These are phyloP conservation scores for Idaea dimidiata DNA, from an alignment of 2,888 invertebrate genomes.

Conservation along the genomic window DNA sequence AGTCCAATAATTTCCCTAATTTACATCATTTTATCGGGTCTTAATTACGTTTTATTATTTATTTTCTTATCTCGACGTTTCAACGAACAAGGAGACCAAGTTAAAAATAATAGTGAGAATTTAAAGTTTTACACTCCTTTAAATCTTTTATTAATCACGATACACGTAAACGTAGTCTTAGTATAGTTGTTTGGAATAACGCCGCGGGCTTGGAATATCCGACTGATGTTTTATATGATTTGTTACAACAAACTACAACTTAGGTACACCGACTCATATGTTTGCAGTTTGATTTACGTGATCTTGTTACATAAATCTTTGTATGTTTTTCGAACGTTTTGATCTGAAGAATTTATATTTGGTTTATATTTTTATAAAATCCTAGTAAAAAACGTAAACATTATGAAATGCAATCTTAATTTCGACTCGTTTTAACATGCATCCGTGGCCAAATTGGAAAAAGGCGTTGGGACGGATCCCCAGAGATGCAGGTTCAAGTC, in stretches of 20 bases:
- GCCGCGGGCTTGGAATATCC: background rate
- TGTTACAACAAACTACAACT: background rate
- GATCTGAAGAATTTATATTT: background rate
- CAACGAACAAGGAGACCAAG: no score
- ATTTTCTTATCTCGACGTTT: no score
- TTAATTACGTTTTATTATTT: no score
- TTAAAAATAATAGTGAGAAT: no score
- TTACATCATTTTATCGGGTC: no score
- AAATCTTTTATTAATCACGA: background rate
- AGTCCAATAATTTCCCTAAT: no score
- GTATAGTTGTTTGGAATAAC: background rate
- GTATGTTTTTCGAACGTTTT: background rate
- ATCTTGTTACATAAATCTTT: background rate
- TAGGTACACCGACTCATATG: background rate
- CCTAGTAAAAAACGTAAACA: no score
- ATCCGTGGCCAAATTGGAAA: no score
- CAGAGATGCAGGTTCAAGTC: no score
- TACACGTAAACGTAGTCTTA: background rate
- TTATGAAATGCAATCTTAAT: no score
- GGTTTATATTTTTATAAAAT: background rate
- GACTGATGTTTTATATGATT: background rate
- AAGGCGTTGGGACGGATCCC: no score
- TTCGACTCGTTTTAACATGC: no score
- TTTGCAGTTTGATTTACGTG: background rate
- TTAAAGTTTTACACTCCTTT: background rate